Evolutionary conservation across 2,888 invertebrate species (phyloP).

Genomic region (Nomada fucata): DNA sequence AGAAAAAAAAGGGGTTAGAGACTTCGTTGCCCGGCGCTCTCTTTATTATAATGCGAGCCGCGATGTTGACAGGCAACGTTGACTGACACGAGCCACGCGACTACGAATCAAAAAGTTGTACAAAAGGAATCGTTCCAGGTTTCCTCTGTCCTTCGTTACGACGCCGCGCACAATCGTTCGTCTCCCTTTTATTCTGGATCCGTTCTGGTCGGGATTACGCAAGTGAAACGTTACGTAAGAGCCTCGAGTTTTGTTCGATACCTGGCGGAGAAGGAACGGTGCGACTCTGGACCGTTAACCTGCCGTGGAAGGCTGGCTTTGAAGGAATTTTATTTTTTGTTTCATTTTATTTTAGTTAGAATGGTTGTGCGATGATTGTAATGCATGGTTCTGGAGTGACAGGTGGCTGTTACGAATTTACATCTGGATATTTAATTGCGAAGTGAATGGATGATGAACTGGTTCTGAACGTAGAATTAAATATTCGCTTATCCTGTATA

Average conservation of each 20-base stretch:
- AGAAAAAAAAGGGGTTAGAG: conserved; percentile 23
- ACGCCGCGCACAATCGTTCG: not conserved
- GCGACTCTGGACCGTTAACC: not conserved
- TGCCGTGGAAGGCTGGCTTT: not conserved
- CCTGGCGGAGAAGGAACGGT: not conserved
- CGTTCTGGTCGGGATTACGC: not conserved
- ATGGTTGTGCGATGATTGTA: too few species aligned
- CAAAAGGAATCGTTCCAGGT: conserved; percentile 11
- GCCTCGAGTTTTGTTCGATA: not conserved
- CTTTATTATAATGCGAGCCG: conserved; percentile 55
- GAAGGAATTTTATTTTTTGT: too few species aligned
- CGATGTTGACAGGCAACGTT: conserved; percentile 43
- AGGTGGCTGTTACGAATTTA: not conserved
- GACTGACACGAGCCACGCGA: conserved; percentile 75
- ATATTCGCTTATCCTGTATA: too few species aligned
- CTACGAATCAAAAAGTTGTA: conserved; percentile 33
- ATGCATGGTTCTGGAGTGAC: not conserved
- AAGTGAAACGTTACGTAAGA: not conserved
- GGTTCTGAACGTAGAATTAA: too few species aligned
- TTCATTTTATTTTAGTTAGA: too few species aligned
- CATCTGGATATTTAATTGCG: too few species aligned
- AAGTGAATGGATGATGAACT: too few species aligned
- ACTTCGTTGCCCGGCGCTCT: conserved; percentile 39
- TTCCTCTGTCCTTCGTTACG: not conserved
- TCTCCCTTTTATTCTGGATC: not conserved